Conservation (phyloP, 2,888 invertebrate genomes). For the Dermolepida albohirtum region DNA sequence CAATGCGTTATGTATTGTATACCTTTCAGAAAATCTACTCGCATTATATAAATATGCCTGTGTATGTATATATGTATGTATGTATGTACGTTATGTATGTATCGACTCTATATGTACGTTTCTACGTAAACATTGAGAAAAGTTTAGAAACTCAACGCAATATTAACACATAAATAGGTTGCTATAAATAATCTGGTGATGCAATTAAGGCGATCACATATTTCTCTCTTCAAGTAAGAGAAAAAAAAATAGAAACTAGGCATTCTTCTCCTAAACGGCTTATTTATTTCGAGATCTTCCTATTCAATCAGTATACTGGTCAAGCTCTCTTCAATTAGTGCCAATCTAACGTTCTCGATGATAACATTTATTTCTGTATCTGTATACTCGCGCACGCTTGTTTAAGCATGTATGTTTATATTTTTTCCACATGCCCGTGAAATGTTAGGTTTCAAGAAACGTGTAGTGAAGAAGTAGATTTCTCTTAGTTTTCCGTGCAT, state of each 20-base stretch:
- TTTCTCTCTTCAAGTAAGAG: conserved; percentile 7
- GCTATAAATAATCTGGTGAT: conserved; percentile 32
- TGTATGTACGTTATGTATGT: too few relatives aligned
- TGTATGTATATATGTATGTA: too few relatives aligned
- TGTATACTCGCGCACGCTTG: not conserved
- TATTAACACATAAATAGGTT: conserved; percentile 31
- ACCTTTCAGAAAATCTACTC: too few relatives aligned
- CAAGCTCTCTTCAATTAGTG: conserved; percentile 48
- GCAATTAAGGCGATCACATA: conserved; percentile 38
- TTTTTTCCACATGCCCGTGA: conserved; percentile 12
- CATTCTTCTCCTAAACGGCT: conserved; percentile 42
- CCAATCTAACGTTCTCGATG: conserved; percentile 44
- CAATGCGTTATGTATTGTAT: too few relatives aligned
- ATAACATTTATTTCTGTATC: conserved; percentile 37
- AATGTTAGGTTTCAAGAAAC: conserved; percentile 19
- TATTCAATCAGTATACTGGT: conserved; percentile 43
- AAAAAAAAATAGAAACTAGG: conserved; percentile 31
- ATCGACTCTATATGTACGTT: too few relatives aligned
- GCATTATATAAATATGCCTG: too few relatives aligned
- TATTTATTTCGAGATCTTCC: conserved; percentile 38
- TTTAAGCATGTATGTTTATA: conserved; percentile 6
- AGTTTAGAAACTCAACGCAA: conserved; percentile 12
- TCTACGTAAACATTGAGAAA: too few relatives aligned
- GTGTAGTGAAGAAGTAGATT: not conserved
- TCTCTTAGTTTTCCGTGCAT: conserved; percentile 12